A percentile compares a stretch with the other conserved stretches of the same genome.
Evolutionary conservation across 2,113 vertebrate genomes (phyloP).

Genomic region (Gracilinanus agilis): DNA sequence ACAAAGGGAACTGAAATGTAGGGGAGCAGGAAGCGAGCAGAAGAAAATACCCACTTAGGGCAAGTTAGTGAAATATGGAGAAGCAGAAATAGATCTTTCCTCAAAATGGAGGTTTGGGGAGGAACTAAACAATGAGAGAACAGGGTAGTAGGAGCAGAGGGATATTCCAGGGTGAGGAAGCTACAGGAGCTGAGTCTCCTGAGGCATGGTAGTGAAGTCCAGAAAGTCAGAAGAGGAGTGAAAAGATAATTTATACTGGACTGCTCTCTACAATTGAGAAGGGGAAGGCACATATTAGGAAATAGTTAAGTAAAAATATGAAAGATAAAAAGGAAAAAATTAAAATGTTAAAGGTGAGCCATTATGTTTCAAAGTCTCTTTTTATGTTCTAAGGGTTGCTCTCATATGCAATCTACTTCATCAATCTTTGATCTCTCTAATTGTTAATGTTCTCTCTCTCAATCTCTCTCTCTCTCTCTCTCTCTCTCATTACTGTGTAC

Average conservation of each 20-base stretch:
- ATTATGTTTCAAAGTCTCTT: background rate
- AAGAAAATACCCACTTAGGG: background rate
- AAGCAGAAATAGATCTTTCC: background rate
- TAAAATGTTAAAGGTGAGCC: background rate
- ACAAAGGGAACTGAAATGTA: background rate
- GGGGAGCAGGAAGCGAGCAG: background rate
- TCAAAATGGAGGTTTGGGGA: background rate
- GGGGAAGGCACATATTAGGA: background rate
- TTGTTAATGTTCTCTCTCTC: background rate
- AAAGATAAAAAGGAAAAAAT: background rate
- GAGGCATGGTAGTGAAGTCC: background rate
- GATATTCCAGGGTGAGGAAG: background rate
- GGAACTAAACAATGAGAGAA: background rate
- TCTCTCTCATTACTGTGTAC: background rate
- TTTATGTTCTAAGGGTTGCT: background rate
- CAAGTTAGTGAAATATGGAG: background rate
- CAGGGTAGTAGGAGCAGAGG: background rate
- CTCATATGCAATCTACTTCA: background rate
- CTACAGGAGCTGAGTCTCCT: background rate
- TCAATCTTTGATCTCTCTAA: background rate
- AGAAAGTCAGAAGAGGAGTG: background rate
- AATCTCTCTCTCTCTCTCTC: background rate
- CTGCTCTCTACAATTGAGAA: background rate
- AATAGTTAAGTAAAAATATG: background rate
- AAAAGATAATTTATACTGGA: background rate